phyloP scores from a whole-genome alignment of 2,797 vertebrate species.

The Fistularia commersonii region DNA sequence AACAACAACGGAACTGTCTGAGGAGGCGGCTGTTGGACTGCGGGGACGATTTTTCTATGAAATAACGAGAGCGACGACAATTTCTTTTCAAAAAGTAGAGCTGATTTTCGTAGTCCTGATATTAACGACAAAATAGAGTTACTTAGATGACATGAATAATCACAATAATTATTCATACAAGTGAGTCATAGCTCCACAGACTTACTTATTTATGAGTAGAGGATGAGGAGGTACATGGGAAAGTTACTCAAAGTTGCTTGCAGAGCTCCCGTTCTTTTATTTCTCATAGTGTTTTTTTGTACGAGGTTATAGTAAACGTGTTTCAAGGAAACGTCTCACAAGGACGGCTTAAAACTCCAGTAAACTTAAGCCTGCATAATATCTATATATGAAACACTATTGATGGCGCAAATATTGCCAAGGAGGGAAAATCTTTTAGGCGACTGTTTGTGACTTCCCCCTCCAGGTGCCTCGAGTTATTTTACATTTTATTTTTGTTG shows the following conservation, averaged over 20 bases:
- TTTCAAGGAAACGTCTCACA: slow-evolving; percentile 2
- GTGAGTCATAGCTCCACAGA: neutral
- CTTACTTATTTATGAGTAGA: slow-evolving; percentile 9
- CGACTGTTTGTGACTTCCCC: slow-evolving; percentile 18
- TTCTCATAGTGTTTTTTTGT: slow-evolving; percentile 6
- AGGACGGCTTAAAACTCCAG: slow-evolving; percentile 6
- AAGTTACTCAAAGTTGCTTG: slow-evolving; percentile 16
- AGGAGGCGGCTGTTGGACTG: no score
- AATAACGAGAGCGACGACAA: slow-evolving; percentile 51
- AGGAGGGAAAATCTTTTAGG: neutral
- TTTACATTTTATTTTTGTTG: neutral
- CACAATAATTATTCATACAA: no score
- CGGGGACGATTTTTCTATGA: slow-evolving; percentile 49
- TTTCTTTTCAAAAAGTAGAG: slow-evolving; percentile 52
- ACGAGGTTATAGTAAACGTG: neutral
- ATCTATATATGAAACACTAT: slow-evolving; percentile 34
- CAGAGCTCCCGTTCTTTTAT: slow-evolving; percentile 7
- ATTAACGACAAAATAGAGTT: no score
- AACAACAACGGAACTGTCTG: no score
- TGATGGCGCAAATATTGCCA: slow-evolving; percentile 5
- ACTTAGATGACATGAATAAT: no score
- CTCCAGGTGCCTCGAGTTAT: slow-evolving; percentile 10
- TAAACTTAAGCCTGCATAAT: slow-evolving; percentile 2
- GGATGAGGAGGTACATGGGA: neutral
- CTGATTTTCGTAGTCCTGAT: slow-evolving; percentile 23